phyloP scores from a whole-genome alignment of 2,797 vertebrate species.

The Poeciliopsis presidionis region DNA sequence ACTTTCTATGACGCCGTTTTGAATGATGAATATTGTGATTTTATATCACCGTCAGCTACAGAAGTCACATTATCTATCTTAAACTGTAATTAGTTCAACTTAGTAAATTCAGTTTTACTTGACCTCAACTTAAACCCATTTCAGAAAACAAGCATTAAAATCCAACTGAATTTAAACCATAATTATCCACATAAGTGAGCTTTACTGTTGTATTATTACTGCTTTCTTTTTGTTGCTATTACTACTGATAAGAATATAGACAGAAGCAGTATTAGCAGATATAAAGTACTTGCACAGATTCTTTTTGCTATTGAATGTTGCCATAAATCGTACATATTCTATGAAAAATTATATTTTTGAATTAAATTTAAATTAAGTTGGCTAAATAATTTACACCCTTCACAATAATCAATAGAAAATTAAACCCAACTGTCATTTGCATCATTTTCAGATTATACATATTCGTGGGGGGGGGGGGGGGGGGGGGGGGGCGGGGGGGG shows the following conservation, averaged over 20 bases:
- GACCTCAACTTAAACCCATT: background rate
- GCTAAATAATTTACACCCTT: background rate
- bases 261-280: background rate
- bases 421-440: no score
- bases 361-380: background rate
- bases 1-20: background rate
- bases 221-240: background rate
- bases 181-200: background rate
- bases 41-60: background rate
- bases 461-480: no score
- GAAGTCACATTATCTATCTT: background rate
- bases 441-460: no score
- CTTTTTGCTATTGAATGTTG: background rate
- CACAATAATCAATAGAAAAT: background rate
- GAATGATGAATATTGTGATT: background rate
- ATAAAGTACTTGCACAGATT: background rate
- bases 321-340: background rate
- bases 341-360: background rate
- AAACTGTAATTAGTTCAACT: background rate
- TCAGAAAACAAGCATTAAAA: background rate
- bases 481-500: no score
- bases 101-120: background rate
- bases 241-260: background rate
- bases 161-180: background rate
- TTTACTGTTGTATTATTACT: background rate